phyloP scores from a whole-genome alignment of 2,113 vertebrate genomes.

The Erinaceus europaeus region DNA sequence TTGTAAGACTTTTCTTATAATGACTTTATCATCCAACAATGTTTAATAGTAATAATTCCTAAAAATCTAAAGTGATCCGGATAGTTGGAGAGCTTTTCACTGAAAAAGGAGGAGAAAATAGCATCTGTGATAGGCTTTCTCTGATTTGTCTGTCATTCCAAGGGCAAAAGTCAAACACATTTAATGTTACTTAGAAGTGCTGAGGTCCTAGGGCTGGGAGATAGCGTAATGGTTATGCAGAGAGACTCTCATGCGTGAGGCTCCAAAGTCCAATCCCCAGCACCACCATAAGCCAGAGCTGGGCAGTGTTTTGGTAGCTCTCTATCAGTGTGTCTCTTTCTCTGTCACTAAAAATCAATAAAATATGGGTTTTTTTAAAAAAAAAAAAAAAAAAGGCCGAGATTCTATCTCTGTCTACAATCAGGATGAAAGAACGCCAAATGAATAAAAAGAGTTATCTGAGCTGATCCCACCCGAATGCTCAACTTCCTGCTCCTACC shows the following conservation, averaged over 20 bases:
- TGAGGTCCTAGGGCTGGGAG: neutral
- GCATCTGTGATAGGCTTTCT: neutral
- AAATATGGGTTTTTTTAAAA: too few species aligned
- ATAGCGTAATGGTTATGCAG: too few species aligned
- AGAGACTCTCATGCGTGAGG: too few species aligned
- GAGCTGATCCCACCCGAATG: fast-evolving
- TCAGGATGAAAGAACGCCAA: too few species aligned
- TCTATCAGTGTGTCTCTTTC: too few species aligned
- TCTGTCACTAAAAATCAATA: too few species aligned
- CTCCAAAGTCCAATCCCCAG: too few species aligned
- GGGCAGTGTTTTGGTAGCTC: too few species aligned
- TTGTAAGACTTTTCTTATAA: neutral
- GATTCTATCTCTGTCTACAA: too few species aligned
- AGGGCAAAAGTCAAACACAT: neutral
- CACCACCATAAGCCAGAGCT: too few species aligned
- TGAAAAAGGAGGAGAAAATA: neutral
- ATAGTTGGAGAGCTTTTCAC: neutral
- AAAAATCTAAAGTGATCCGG: too few species aligned
- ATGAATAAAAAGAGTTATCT: neutral
- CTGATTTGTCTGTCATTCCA: neutral
- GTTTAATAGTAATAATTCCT: conserved; percentile 12
- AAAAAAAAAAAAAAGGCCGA: too few species aligned
- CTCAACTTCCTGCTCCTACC: neutral
- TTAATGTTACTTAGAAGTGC: neutral
- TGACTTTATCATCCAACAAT: neutral